Evolutionary conservation across 2,888 invertebrate genomes (phyloP), one percentile per base, ranked within the genome.

Genomic region (Anagyrus pseudococci): DNA sequence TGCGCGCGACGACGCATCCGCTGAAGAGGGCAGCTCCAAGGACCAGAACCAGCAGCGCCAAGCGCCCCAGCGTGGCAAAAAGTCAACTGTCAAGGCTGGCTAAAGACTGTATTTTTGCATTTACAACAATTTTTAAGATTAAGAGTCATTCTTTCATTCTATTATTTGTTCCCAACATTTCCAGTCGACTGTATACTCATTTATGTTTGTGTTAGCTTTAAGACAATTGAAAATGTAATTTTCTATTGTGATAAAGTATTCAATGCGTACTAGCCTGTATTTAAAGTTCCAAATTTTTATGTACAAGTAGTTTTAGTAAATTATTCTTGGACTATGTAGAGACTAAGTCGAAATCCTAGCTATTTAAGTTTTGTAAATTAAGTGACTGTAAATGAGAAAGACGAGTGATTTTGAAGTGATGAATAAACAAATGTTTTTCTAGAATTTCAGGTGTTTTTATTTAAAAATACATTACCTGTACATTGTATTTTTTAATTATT

Each of bases 61-160:
- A 7, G 55, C 52, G 33, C 46, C 15, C 4, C 54, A 62, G 56
- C 43, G 63, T 46, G 58, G 59, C 23, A 66, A 62, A 20, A 64
- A 64, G 52, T 59, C 64, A 19, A 66, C 61, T 17, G 64, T 64
- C 2, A 64, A 64, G 29, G 64, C 64, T 48, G 64, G 60, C n/a
- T 64, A 64, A 59, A 26, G 1, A 2, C 1, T 50, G 13, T 13
- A 50, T 13, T 20, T 50, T 20, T 20, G 17, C 15, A 41, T n/a
- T 41, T 15, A 41, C 4, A 41, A 33, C 13, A 33, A 33, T 33
- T 13, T 33, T 33, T 33, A 33, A 33, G 33, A 8, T 33, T 33
- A 33, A 49, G 22, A 46, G 3, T 20, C 19, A 46, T 22, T 46
- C 10, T 10, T 29, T 20, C 22, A 20, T 4, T 17, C 8, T 7